Evolutionary conservation across 2,888 invertebrate species (phyloP), one percentile per base, ranked within the genome.

Genomic region (Lasiommata megera): DNA sequence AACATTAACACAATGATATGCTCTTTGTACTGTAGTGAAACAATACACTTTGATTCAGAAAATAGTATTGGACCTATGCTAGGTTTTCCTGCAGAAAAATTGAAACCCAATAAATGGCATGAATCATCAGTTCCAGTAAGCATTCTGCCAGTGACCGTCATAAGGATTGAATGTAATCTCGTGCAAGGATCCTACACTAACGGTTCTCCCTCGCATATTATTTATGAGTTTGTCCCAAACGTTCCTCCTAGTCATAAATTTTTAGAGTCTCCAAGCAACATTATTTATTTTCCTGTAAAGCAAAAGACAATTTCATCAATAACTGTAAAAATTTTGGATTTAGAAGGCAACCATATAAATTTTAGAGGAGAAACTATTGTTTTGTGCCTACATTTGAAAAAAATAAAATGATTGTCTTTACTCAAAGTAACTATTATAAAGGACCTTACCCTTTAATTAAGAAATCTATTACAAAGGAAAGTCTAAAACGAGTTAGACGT

Each of bases 181-280:
- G 14, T 51, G 12, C 14, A 51, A 12, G 51, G 23, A 12, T 51
- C 40, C 2, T 51, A 51, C 16, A 38, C 29, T 14, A 40, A 51
- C 28, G 51, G 51, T 28, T 38, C 8, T 29, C 40, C 37, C 38
- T 38, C 40, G 8, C 38, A 40, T 40, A 14, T 51, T 23, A 23
- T 51, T 28, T 51, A 51, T 16, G 51, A 51, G 40, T 51, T 51
- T 51, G 51, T 29, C 5, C 38, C 51, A 28, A 51, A 40, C 16
- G 51, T 51, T 28, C 28, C 51, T 1, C 29, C 51, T 1, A 16
- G 38, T 16, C 9, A 38, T 23, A 14, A 34, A 38, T 38, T 8
- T 16, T 16, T 16, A 6, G 38, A 38, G 16, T 7, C 16, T 16
- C 38, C 38, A 3, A 17, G 16, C 14, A 38, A 5, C 3, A 38